These are phyloP conservation scores for Lycia hirtaria DNA, from an alignment of 2,888 invertebrate species.

Conservation along the genomic window DNA sequence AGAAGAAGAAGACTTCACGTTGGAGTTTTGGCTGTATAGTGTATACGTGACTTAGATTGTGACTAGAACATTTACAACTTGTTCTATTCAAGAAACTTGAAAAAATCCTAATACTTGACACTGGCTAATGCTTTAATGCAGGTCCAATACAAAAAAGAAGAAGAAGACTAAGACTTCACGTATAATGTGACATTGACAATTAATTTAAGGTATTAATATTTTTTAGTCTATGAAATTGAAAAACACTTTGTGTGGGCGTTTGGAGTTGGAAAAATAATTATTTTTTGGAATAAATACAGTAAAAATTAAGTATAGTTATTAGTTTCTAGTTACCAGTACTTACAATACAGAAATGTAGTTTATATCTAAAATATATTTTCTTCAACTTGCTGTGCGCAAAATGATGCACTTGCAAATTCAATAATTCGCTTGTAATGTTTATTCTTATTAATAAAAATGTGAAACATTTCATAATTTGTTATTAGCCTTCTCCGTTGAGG, in stretches of 20 bases:
- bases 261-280: constrained; percentile 38
- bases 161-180: too few relatives aligned
- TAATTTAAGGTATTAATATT: not conserved
- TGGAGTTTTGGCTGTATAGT: too few relatives aligned
- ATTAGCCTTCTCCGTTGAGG: constrained; percentile 11
- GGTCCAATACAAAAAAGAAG: too few relatives aligned
- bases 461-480: constrained; percentile 14
- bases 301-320: too few relatives aligned
- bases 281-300: constrained; percentile 24
- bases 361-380: not conserved
- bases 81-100: too few relatives aligned
- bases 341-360: constrained; percentile 11
- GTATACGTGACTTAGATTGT: too few relatives aligned
- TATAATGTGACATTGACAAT: not conserved
- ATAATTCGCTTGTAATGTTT: constrained; percentile 31
- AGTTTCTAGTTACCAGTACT: not conserved
- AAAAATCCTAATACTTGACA: too few relatives aligned
- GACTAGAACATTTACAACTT: too few relatives aligned
- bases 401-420: not conserved
- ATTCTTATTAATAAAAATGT: constrained; percentile 24
- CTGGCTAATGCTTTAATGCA: not conserved
- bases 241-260: constrained; percentile 36
- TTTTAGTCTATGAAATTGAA: constrained; percentile 7
- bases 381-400: not conserved
- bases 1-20: too few relatives aligned